These are phyloP conservation scores for Ceratosolen fusciceps DNA, from an alignment of 1,140 invertebrate species.

Conservation along the genomic window DNA sequence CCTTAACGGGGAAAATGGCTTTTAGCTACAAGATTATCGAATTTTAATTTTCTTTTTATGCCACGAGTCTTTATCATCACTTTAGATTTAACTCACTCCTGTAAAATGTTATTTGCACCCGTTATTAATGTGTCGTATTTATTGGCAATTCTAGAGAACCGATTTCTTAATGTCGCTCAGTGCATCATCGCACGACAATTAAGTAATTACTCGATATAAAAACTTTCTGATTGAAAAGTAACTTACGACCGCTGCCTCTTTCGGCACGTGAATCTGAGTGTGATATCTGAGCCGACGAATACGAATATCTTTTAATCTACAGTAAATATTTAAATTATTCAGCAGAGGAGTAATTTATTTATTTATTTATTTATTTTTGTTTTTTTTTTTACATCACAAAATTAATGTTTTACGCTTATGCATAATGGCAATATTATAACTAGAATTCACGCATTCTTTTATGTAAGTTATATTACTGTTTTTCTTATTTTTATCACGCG, in stretches of 20 bases:
- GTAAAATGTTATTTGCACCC: not conserved
- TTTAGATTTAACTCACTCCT: not conserved
- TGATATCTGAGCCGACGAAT: not conserved
- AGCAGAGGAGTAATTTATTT: not conserved
- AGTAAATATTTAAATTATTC: not conserved
- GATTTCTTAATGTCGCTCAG: slow-evolving; percentile 37
- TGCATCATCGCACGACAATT: slow-evolving; percentile 23
- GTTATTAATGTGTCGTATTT: slow-evolving; percentile 21
- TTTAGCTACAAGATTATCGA: not conserved
- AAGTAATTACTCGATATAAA: slow-evolving; percentile 25
- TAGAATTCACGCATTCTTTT: not conserved
- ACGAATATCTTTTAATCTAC: slow-evolving; percentile 6
- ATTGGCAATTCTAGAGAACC: slow-evolving; percentile 11
- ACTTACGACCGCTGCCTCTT: not conserved
- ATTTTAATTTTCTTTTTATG: not conserved
- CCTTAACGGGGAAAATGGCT: too few species aligned
- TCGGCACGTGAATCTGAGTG: too few species aligned
- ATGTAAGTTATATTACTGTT: not conserved
- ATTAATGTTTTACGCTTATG: too few species aligned
- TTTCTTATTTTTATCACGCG: not conserved
- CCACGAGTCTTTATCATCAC: not conserved
- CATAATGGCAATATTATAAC: not conserved
- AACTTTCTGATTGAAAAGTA: slow-evolving; percentile 10
- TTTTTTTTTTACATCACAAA: too few species aligned
- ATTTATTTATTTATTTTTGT: too few species aligned